Evolutionary conservation across 2,888 invertebrate species (phyloP).

Genomic region (Trichopria drosophilae): DNA sequence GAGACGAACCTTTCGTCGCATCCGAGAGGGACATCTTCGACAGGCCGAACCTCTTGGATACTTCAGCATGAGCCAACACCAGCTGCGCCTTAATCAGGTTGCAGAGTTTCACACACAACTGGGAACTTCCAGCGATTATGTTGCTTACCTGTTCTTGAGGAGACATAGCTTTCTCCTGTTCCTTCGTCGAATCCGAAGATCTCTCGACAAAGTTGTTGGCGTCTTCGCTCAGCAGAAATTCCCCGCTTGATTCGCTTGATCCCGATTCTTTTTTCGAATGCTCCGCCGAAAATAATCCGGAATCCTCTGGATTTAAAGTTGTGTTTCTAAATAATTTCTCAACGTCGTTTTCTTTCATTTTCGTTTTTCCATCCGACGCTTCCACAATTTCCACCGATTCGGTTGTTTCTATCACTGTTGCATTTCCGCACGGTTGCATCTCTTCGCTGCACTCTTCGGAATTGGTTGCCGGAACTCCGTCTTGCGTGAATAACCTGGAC

Average conservation of each 20-base stretch:
- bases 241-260: constrained; percentile 56
- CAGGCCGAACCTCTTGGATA: constrained; percentile 67
- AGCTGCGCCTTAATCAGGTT: constrained; percentile 78
- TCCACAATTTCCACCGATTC: constrained; percentile 33
- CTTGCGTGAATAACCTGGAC: constrained; percentile 29
- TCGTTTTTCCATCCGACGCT: constrained; percentile 30
- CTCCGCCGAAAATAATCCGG: constrained; percentile 55
- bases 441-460: constrained; percentile 35
- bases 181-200: constrained; percentile 34
- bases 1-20: constrained; percentile 53
- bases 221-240: constrained; percentile 56
- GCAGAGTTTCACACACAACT: constrained; percentile 76
- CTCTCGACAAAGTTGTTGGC: constrained; percentile 46
- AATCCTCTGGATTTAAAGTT: constrained; percentile 55
- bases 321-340: constrained; percentile 46
- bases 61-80: constrained; percentile 77
- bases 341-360: constrained; percentile 20
- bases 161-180: constrained; percentile 35
- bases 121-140: constrained; percentile 52
- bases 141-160: constrained; percentile 28
- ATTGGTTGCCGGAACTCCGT: too few relatives aligned
- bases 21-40: constrained; percentile 59
- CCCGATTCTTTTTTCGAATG: constrained; percentile 56
- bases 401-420: too few relatives aligned
- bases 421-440: too few relatives aligned